These are phyloP conservation scores for Martes flavigula DNA, from an alignment of 2,797 vertebrate species.

Conservation along the genomic window DNA sequence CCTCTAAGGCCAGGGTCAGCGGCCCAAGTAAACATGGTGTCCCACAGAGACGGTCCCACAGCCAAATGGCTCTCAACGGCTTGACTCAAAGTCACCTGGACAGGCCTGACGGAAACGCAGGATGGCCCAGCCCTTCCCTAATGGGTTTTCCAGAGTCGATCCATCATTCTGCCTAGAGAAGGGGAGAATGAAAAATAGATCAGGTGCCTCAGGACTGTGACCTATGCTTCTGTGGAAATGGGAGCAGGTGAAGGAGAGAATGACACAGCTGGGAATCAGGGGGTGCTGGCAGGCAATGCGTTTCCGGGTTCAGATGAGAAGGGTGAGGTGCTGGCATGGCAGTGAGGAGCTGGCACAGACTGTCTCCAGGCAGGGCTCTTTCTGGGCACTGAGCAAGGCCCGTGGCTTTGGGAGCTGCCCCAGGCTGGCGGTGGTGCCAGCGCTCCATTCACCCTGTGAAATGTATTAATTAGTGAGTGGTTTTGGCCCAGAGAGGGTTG, in stretches of 20 bases:
- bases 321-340: not conserved
- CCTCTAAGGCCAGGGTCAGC: not conserved
- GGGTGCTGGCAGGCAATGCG: not conserved
- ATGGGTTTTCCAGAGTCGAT: conserved; percentile 65
- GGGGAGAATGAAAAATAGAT: conserved; percentile 10
- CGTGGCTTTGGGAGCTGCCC: conserved; percentile 54
- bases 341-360: not conserved
- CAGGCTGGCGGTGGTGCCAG: conserved; percentile 4
- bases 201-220: not conserved
- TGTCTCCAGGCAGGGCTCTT: conserved; percentile 22
- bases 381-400: conserved; percentile 56
- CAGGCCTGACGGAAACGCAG: conserved; percentile 29
- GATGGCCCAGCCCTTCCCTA: conserved; percentile 64
- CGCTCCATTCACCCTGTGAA: conserved; percentile 59
- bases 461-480: conserved; percentile 63
- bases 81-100: conserved; percentile 67
- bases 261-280: not conserved
- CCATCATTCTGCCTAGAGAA: conserved; percentile 26
- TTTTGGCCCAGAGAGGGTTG: conserved; percentile 61
- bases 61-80: conserved; percentile 14
- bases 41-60: not conserved
- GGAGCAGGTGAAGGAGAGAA: conserved; percentile 5
- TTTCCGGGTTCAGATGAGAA: conserved; percentile 17
- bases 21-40: conserved; percentile 51
- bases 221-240: not conserved